These are phyloP conservation scores for Mormyrops attenuatus DNA, from an alignment of 2,797 vertebrate species.

Conservation along the genomic window DNA sequence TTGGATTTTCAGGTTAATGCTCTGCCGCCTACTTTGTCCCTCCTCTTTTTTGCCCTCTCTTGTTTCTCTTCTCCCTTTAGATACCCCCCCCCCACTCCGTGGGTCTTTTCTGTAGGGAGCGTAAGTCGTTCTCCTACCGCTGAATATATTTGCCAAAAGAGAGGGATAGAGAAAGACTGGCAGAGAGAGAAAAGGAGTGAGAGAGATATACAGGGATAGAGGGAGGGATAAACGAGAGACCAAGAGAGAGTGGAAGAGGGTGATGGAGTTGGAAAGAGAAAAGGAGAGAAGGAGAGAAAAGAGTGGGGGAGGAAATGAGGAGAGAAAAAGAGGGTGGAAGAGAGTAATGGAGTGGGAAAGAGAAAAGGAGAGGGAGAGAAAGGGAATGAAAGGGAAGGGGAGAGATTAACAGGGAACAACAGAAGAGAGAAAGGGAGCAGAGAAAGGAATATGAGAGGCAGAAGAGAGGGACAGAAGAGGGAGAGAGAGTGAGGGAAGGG, in stretches of 20 bases:
- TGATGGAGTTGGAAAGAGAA: background rate
- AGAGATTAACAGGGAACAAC: background rate
- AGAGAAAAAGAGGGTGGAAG: background rate
- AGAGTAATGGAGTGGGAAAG: background rate
- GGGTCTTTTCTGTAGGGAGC: background rate
- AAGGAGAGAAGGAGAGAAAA: background rate
- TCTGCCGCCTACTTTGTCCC: background rate
- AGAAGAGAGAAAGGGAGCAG: background rate
- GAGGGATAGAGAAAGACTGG: background rate
- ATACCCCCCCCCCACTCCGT: background rate
- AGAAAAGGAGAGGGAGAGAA: background rate
- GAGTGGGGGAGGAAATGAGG: background rate
- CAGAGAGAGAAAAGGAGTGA: background rate
- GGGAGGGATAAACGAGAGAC: background rate
- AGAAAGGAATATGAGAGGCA: background rate
- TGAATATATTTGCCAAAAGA: background rate
- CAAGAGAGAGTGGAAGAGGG: background rate
- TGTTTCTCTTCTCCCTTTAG: background rate
- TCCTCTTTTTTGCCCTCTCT: background rate
- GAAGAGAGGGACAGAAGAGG: background rate
- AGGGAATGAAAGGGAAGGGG: background rate
- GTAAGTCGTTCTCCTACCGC: background rate
- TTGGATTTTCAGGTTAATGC: background rate
- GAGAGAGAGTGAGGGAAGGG: background rate
- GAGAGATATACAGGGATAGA: background rate